phyloP scores from a whole-genome alignment of 2,797 vertebrate species.

The Sylvia borin region DNA sequence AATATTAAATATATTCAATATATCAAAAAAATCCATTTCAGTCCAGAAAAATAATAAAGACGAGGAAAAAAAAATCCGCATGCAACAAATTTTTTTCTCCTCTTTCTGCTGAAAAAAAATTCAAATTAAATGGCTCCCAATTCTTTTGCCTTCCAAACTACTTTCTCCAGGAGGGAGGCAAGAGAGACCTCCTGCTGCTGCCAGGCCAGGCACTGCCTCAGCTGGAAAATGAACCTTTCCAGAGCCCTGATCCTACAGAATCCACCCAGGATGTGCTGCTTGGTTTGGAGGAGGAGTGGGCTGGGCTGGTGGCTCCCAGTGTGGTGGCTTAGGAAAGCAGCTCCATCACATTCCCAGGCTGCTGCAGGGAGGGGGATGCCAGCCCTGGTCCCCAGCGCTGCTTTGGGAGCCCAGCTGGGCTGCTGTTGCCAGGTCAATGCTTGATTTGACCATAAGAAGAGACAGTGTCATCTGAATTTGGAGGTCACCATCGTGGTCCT shows the following conservation, averaged over 20 bases:
- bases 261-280: background rate
- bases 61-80: background rate
- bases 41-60: conserved; percentile 57
- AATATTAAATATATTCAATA: conserved; percentile 64
- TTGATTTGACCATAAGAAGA: background rate
- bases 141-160: background rate
- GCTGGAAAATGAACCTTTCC: background rate
- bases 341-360: background rate
- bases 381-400: background rate
- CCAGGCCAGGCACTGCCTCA: background rate
- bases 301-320: background rate
- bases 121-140: background rate
- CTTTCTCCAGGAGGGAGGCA: background rate
- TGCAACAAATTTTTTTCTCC: background rate
- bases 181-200: background rate
- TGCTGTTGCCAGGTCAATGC: background rate
- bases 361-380: background rate
- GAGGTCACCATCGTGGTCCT: background rate
- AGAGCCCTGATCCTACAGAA: background rate
- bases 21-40: conserved; percentile 56
- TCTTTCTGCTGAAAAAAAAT: background rate
- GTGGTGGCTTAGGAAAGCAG: background rate
- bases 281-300: background rate
- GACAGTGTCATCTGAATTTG: accelerated
- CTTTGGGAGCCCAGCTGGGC: background rate